A percentile compares a stretch with the other conserved stretches of the same genome.
These are phyloP conservation scores for Nycticryphes semicollaris DNA, from an alignment of 2,113 vertebrate species.

Conservation along the genomic window DNA sequence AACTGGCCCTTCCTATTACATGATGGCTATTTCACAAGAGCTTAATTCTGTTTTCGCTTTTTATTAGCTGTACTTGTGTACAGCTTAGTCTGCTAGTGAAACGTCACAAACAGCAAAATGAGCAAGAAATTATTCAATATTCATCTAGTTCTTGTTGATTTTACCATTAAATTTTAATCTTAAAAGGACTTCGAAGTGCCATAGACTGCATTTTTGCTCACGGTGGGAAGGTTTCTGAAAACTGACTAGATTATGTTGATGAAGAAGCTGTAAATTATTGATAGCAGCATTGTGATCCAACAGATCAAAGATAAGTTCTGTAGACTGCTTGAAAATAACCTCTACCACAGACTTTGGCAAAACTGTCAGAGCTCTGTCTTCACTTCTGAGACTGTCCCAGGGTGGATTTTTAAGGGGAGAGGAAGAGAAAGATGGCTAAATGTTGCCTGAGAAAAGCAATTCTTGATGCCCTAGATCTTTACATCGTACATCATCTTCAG, in stretches of 20 bases:
- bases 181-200: not conserved
- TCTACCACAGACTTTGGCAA: not conserved
- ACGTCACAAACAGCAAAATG: not conserved
- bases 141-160: not conserved
- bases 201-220: not conserved
- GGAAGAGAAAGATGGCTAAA: not conserved
- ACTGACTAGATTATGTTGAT: not conserved
- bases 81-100: not conserved
- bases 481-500: not conserved
- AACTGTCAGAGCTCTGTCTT: not conserved
- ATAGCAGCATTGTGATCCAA: not conserved
- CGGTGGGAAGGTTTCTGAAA: not conserved
- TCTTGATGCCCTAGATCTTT: slow-evolving; percentile 26
- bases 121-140: not conserved
- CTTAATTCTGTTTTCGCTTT: not conserved
- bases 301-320: slow-evolving; percentile 26
- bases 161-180: slow-evolving; percentile 32
- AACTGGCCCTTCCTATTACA: not conserved
- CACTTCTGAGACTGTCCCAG: not conserved
- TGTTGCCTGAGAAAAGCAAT: not conserved
- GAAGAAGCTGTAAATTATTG: slow-evolving; percentile 31
- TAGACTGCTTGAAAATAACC: not conserved
- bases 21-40: not conserved
- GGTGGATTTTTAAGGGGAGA: not conserved
- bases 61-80: not conserved